Evolutionary conservation across 2,797 vertebrate species (phyloP).

Genomic region (Sarcophilus harrisii): DNA sequence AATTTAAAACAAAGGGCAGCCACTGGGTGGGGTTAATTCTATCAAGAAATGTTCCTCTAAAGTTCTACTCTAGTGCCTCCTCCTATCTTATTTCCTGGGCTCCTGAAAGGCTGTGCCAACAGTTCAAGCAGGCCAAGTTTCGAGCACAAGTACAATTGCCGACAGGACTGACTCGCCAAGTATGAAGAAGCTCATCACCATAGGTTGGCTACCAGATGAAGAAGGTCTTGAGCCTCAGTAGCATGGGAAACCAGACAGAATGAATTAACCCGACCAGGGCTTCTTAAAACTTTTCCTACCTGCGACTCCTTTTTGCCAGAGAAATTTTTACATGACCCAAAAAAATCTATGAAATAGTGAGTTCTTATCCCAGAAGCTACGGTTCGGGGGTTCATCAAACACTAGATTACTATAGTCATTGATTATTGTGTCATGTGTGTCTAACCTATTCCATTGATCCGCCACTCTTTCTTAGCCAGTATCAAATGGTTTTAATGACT

Average conservation of each 20-base stretch:
- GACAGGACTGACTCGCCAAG: background rate
- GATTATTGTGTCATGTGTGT: no score
- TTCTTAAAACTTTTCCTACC: slow-evolving; percentile 31
- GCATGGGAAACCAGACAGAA: background rate
- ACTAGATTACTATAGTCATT: no score
- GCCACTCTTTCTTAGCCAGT: no score
- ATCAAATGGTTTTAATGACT: no score
- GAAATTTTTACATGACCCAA: no score
- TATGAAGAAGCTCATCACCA: background rate
- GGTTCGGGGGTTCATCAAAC: no score
- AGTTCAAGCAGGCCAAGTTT: background rate
- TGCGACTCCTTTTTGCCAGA: no score
- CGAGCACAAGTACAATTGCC: background rate
- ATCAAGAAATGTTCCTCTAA: slow-evolving; percentile 44
- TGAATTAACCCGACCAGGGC: background rate
- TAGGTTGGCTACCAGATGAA: background rate
- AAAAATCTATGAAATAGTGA: no score
- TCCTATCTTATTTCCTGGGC: background rate
- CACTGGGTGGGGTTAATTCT: slow-evolving; percentile 66
- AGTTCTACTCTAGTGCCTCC: background rate
- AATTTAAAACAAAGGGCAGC: slow-evolving; percentile 59
- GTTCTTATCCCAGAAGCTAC: no score
- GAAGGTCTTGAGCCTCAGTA: background rate
- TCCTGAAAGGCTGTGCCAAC: background rate
- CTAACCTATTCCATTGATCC: no score